phyloP scores from a whole-genome alignment of 2,888 invertebrate genomes.

The Torymus auratus region DNA sequence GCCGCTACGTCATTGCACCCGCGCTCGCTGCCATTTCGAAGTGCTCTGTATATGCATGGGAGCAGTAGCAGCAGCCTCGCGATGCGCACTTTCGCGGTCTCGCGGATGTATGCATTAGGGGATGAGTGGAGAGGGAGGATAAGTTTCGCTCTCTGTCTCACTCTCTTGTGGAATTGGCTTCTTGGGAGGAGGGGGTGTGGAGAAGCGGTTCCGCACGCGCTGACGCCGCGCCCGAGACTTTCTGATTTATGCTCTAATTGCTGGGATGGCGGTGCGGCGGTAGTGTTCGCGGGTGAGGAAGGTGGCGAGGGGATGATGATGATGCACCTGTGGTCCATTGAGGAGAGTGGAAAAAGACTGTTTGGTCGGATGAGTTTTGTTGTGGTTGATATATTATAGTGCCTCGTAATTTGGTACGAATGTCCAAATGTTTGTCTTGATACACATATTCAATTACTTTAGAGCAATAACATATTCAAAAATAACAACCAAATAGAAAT shows the following conservation, averaged over 20 bases:
- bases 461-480: too few species aligned
- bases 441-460: too few species aligned
- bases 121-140: not conserved
- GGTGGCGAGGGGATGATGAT: too few species aligned
- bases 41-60: conserved; percentile 51
- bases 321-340: not conserved
- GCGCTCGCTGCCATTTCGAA: conserved; percentile 64
- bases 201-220: conserved; percentile 13
- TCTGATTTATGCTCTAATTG: conserved; percentile 54
- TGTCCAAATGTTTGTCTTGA: too few species aligned
- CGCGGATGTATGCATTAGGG: conserved; percentile 1
- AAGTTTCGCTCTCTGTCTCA: conserved; percentile 31
- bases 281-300: conserved; percentile 18
- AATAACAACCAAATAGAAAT: too few species aligned
- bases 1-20: conserved; percentile 73
- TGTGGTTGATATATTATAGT: too few species aligned
- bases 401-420: too few species aligned
- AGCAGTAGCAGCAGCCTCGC: not conserved
- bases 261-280: conserved; percentile 25
- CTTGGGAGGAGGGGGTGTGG: conserved; percentile 6
- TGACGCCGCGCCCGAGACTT: conserved; percentile 40
- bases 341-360: conserved; percentile 29
- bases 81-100: conserved; percentile 53
- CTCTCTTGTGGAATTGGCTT: conserved; percentile 35
- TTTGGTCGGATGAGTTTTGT: conserved; percentile 14